phyloP scores from a whole-genome alignment of 2,888 invertebrate genomes.

The Linnaemya vulpina region DNA sequence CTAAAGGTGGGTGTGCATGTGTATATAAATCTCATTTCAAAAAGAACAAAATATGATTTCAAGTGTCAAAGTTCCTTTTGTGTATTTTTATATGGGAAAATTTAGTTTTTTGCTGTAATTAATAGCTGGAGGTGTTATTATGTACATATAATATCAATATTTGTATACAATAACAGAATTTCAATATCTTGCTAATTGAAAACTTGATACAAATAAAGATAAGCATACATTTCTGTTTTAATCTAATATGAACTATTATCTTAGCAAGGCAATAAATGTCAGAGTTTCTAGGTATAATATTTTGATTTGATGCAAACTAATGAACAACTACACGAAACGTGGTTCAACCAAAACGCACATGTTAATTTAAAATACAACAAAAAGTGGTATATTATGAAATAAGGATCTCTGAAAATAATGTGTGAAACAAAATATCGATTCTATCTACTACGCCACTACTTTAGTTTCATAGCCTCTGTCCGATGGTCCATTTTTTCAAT shows the following conservation, averaged over 20 bases:
- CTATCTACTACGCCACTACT: too few relatives aligned
- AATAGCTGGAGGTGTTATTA: slow-evolving; percentile 25
- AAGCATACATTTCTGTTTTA: neutral
- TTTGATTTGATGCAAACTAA: too few relatives aligned
- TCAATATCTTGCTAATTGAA: slow-evolving; percentile 35
- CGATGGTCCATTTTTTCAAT: too few relatives aligned
- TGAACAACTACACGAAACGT: too few relatives aligned
- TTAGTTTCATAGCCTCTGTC: too few relatives aligned
- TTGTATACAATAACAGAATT: slow-evolving; percentile 17
- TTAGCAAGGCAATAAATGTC: too few relatives aligned
- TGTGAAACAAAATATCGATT: too few relatives aligned
- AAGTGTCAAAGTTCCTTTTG: slow-evolving; percentile 58
- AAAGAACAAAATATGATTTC: slow-evolving; percentile 38
- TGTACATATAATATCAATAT: slow-evolving; percentile 27
- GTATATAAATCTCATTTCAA: slow-evolving; percentile 29
- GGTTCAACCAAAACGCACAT: too few relatives aligned
- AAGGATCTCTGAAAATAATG: too few relatives aligned
- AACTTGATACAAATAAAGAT: neutral
- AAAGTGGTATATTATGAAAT: too few relatives aligned
- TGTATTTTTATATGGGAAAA: slow-evolving; percentile 21
- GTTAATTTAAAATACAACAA: too few relatives aligned
- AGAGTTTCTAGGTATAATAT: too few relatives aligned
- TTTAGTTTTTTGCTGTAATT: slow-evolving; percentile 21
- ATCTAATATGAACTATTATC: neutral
- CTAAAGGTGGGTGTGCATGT: slow-evolving; percentile 3